A percentile compares a stretch with the other conserved stretches of the same genome.
phyloP scores from a whole-genome alignment of 2,113 vertebrate species.

The Corydoras sp. region DNA sequence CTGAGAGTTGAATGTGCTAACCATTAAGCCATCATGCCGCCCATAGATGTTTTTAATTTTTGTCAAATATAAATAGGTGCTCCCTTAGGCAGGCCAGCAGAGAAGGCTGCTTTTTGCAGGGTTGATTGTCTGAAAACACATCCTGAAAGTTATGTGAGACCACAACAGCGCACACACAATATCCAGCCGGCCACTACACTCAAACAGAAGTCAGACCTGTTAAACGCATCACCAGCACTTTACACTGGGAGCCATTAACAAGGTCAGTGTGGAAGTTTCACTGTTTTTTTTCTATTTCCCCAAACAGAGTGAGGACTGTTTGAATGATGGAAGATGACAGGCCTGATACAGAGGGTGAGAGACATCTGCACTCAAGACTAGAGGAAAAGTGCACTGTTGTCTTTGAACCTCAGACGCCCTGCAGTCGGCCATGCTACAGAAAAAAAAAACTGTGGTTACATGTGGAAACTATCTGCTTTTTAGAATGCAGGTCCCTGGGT shows the following conservation, averaged over 20 bases:
- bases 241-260: conserved; percentile 9
- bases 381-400: conserved; percentile 13
- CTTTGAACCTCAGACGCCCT: conserved; percentile 11
- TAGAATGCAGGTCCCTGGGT: conserved; percentile 21
- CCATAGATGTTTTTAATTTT: too few species aligned
- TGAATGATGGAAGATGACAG: conserved; percentile 19
- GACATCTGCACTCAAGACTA: not conserved
- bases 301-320: conserved; percentile 8
- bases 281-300: not conserved
- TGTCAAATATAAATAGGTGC: too few species aligned
- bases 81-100: too few species aligned
- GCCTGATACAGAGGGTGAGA: not conserved
- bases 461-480: conserved; percentile 38
- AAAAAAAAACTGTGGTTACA: conserved; percentile 31
- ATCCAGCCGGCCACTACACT: conserved; percentile 2
- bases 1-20: too few species aligned
- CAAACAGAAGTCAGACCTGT: not conserved
- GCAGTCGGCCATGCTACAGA: conserved; percentile 7
- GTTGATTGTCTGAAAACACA: not conserved
- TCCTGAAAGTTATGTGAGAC: conserved; percentile 9
- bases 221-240: conserved; percentile 18
- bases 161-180: not conserved
- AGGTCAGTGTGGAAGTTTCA: conserved; percentile 14
- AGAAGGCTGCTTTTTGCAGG: too few species aligned
- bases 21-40: too few species aligned